Evolutionary conservation across 2,888 invertebrate genomes (phyloP).

Genomic region (Tenodera sinensis): DNA sequence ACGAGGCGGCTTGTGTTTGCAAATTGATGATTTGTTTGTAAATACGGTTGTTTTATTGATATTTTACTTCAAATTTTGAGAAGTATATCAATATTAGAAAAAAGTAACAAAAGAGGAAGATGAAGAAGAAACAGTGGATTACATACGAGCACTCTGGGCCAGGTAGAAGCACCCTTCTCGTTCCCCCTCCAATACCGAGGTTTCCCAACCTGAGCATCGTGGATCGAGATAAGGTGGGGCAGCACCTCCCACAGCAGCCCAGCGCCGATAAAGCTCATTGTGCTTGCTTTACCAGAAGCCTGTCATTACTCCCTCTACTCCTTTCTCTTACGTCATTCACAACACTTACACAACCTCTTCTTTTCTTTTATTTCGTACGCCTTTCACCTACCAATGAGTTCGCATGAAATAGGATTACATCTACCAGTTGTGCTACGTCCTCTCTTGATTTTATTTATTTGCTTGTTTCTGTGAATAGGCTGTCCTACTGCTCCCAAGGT

Average conservation of each 20-base stretch:
- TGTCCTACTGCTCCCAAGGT: too few species aligned
- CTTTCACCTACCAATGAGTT: background rate
- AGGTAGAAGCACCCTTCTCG: too few species aligned
- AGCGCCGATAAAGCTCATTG: background rate
- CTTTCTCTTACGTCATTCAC: background rate
- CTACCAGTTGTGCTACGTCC: background rate
- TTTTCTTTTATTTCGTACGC: background rate
- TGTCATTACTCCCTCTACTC: background rate
- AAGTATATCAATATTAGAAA: too few species aligned
- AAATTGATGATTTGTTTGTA: too few species aligned
- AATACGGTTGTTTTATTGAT: too few species aligned
- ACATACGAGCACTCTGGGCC: too few species aligned
- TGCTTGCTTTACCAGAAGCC: background rate
- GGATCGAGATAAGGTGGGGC: background rate
- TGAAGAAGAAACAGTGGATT: too few species aligned
- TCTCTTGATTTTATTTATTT: background rate
- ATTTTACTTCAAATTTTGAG: too few species aligned
- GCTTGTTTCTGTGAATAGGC: background rate
- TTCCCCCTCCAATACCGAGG: background rate
- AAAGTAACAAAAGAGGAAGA: too few species aligned
- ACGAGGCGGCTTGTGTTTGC: too few species aligned
- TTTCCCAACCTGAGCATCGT: background rate
- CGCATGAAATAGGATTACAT: background rate
- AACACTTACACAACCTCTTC: background rate
- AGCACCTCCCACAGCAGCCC: background rate